Base-by-base conservation (phyloP, 2,797 vertebrate species). In the Zalophus californianus region DNA sequence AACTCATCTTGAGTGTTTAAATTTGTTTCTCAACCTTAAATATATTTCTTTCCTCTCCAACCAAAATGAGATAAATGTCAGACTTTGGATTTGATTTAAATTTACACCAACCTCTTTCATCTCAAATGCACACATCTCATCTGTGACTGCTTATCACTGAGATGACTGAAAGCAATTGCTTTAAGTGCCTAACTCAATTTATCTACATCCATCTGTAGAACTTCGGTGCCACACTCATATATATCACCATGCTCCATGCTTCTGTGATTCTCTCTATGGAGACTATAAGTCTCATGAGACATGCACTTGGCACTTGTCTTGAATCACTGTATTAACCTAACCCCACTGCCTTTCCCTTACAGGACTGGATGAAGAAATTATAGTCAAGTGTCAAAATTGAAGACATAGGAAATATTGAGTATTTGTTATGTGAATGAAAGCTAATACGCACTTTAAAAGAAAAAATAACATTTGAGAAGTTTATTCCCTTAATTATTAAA, bases 11-110 rank as follows among this genome's bases (percentile, higher is more conserved):
- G 50, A 92, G 48, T 78, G 95, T 79, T 97, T 95, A 92, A 96
- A 95, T 88, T 96, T 85, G 29, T 90, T 97, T 96, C 35, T 95
- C 56, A 70, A 48, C 14, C 48, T 85, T 78, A 92, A 96, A 94
- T 96, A 86, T 93, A 96, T 86, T 64, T 32, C 10, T 79, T 86
- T 86, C 16, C 77, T 95, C 25, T 86, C 44, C 78, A 92, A 89
- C 54, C 41, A 78, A 96, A 94, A 95, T 75, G 77, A 97, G 66
- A 86, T 93, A 90, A 96, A 97, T 97, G 92, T 96, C 97, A 97
- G 68, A 14, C 56, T 50, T 90, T 83, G 44, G 66, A 92, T 93
- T 82, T 96, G 60, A 88, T 94, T 97, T 97, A 93, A 88, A 96
- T 97, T 92, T 97, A 79, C 27, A 54, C 20, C 27, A 85, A 91